These are phyloP conservation scores for Leptosomus discolor DNA, from an alignment of 2,113 vertebrate species.

Conservation along the genomic window DNA sequence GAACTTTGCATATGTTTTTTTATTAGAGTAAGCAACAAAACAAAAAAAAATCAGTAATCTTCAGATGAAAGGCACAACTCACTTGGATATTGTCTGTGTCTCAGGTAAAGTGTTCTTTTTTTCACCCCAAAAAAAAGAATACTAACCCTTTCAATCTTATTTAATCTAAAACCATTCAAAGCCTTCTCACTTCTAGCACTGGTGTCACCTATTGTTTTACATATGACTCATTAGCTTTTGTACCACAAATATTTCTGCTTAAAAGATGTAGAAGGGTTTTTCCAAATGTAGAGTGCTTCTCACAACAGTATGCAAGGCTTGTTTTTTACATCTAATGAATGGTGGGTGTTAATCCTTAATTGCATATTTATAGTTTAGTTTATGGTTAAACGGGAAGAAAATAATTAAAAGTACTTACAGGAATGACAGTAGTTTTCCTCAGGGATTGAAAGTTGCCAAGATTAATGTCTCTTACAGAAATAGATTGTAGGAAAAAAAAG, in stretches of 20 bases:
- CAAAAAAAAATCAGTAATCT: background rate
- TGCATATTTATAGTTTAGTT: conserved; percentile 36
- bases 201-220: background rate
- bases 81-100: background rate
- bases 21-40: background rate
- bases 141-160: background rate
- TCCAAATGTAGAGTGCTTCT: background rate
- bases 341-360: background rate
- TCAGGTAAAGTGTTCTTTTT: background rate
- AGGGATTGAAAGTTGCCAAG: background rate
- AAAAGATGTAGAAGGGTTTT: background rate
- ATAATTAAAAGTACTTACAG: background rate
- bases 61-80: background rate
- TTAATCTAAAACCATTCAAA: background rate
- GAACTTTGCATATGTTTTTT: background rate
- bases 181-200: background rate
- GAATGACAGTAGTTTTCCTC: conserved; percentile 6
- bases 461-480: background rate
- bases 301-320: background rate
- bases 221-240: background rate
- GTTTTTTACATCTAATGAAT: background rate
- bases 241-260: background rate
- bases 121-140: background rate
- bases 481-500: background rate
- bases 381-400: background rate